A percentile compares a stretch with the other conserved stretches of the same genome.
These are phyloP conservation scores for Polypedilum pembai DNA, from an alignment of 1,140 invertebrate genomes.

Conservation along the genomic window DNA sequence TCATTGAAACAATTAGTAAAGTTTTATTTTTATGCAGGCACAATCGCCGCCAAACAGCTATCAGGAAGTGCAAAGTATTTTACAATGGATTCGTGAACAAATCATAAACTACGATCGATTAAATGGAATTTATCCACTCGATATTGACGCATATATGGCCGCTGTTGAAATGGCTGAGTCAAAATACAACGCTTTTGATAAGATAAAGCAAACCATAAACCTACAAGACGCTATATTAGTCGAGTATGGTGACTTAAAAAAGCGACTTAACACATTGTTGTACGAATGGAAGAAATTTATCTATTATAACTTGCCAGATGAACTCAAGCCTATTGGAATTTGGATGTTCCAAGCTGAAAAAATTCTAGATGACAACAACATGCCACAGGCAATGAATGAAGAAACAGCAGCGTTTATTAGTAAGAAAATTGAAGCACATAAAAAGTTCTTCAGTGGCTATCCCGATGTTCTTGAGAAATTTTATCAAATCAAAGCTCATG, in stretches of 20 bases:
- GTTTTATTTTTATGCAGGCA: not conserved
- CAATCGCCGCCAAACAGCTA: not conserved
- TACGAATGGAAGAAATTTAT: conserved; percentile 32
- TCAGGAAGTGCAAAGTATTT: not conserved
- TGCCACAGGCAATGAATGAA: conserved; percentile 74
- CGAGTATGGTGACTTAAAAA: not conserved
- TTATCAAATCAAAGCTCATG: conserved; percentile 53
- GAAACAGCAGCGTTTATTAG: conserved; percentile 79
- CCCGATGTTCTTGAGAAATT: conserved; percentile 70
- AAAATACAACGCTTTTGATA: not conserved
- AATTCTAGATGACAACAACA: conserved; percentile 70
- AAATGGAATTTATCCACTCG: conserved; percentile 29
- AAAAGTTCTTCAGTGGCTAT: conserved; percentile 76
- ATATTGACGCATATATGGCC: not conserved
- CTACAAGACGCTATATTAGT: not conserved
- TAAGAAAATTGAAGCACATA: conserved; percentile 81
- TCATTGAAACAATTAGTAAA: conserved; percentile 13
- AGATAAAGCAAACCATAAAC: not conserved
- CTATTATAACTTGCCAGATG: conserved; percentile 73
- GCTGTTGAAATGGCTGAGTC: not conserved
- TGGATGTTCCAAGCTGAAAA: conserved; percentile 84
- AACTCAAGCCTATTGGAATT: conserved; percentile 75
- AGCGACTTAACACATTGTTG: not conserved
- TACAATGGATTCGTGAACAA: conserved; percentile 66
- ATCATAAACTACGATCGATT: conserved; percentile 51